Conservation (phyloP, 2,797 vertebrate genomes). For the Pantherophis vulpinus region DNA sequence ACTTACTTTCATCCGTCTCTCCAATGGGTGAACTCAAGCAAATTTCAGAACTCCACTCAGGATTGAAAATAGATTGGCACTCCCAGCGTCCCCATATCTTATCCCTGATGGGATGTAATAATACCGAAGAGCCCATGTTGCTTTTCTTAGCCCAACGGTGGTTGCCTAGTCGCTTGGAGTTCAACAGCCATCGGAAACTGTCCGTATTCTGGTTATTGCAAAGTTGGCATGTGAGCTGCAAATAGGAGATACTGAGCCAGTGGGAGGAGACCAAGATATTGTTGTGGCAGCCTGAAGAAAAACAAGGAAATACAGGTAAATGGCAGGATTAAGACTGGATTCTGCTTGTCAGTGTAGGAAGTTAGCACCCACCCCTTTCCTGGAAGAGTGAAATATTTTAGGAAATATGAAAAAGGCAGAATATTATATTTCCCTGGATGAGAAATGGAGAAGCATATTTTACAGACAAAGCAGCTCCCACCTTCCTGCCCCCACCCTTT, state of each 20-base stretch:
- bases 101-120: neutral
- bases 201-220: fast-evolving
- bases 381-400: too few species aligned
- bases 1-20: neutral
- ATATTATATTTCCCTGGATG: too few species aligned
- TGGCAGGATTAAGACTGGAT: neutral
- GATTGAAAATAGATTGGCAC: neutral
- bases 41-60: neutral
- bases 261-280: neutral
- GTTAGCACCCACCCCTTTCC: too few species aligned
- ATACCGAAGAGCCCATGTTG: neutral
- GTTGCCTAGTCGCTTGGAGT: neutral
- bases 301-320: neutral
- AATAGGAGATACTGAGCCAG: neutral
- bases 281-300: constrained; percentile 19
- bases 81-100: constrained; percentile 4
- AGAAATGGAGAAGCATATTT: too few species aligned
- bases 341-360: too few species aligned
- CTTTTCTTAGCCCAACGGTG: neutral
- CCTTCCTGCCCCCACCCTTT: too few species aligned
- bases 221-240: neutral
- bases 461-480: too few species aligned
- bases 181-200: neutral
- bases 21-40: neutral
- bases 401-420: too few species aligned